Evolutionary conservation across 1,140 invertebrate genomes (phyloP).

Genomic region (Megathymus violae): DNA sequence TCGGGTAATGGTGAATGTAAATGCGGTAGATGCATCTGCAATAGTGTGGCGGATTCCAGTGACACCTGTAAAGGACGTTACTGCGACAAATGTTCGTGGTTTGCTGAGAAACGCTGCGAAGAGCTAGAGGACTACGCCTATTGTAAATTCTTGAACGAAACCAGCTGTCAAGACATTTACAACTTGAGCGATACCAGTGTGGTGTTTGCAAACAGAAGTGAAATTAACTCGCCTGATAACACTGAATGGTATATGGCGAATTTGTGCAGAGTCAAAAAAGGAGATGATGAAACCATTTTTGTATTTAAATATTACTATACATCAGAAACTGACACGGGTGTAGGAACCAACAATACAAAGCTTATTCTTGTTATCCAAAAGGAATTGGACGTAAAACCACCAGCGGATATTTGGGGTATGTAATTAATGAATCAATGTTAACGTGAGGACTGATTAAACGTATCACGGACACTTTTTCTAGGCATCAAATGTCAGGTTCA

Average conservation of each 20-base stretch:
- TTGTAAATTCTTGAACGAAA: slow-evolving; percentile 83
- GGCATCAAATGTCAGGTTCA: too few relatives aligned
- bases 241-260: slow-evolving; percentile 41
- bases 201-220: slow-evolving; percentile 47
- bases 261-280: slow-evolving; percentile 52
- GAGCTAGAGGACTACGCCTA: slow-evolving; percentile 91
- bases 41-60: slow-evolving; percentile 45
- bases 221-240: slow-evolving; percentile 45
- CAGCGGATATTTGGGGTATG: slow-evolving; percentile 61
- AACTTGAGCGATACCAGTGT: slow-evolving; percentile 74
- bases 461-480: too few relatives aligned
- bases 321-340: background rate
- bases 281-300: slow-evolving; percentile 52
- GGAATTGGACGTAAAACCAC: slow-evolving; percentile 49
- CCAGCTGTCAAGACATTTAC: slow-evolving; percentile 84
- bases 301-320: slow-evolving; percentile 58
- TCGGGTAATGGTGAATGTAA: slow-evolving; percentile 87
- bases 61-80: slow-evolving; percentile 86
- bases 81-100: slow-evolving; percentile 87
- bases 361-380: slow-evolving; percentile 58
- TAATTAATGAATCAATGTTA: too few relatives aligned
- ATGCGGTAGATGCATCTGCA: slow-evolving; percentile 87
- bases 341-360: slow-evolving; percentile 12
- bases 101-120: slow-evolving; percentile 84
- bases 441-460: too few relatives aligned